Evolutionary conservation across 2,888 invertebrate genomes (phyloP).

Genomic region (Sphinx pinastri): DNA sequence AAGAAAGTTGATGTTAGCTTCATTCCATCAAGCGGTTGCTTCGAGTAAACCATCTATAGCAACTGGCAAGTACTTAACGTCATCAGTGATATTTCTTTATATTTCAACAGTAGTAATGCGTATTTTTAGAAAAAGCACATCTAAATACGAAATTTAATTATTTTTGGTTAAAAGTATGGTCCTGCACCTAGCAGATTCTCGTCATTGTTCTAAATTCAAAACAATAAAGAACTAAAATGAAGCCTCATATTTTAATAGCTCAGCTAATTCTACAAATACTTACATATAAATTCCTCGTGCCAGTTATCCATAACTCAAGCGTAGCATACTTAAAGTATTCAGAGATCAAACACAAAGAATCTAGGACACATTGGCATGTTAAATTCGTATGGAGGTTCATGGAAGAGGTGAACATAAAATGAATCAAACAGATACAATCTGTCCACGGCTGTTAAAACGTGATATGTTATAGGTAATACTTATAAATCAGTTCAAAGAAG

Average conservation of each 20-base stretch:
- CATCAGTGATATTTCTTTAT: no score
- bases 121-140: no score
- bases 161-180: no score
- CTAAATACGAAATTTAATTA: not conserved
- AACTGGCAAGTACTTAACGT: not conserved
- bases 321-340: conserved; percentile 40
- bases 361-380: conserved; percentile 38
- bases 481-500: not conserved
- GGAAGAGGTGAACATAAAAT: conserved; percentile 34
- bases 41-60: not conserved
- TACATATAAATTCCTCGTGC: conserved; percentile 36
- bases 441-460: conserved; percentile 3
- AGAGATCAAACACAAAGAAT: conserved; percentile 50
- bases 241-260: not conserved
- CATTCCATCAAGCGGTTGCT: not conserved
- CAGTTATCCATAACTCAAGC: conserved; percentile 38
- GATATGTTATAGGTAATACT: not conserved
- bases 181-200: not conserved
- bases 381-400: conserved; percentile 30
- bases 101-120: no score
- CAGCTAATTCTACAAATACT: no score
- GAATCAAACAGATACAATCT: conserved; percentile 43
- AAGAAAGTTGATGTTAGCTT: not conserved
- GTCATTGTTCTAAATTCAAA: not conserved
- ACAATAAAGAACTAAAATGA: not conserved